These are phyloP conservation scores for Cephalopachus bancanus DNA, from an alignment of 2,797 vertebrate species.

Conservation along the genomic window DNA sequence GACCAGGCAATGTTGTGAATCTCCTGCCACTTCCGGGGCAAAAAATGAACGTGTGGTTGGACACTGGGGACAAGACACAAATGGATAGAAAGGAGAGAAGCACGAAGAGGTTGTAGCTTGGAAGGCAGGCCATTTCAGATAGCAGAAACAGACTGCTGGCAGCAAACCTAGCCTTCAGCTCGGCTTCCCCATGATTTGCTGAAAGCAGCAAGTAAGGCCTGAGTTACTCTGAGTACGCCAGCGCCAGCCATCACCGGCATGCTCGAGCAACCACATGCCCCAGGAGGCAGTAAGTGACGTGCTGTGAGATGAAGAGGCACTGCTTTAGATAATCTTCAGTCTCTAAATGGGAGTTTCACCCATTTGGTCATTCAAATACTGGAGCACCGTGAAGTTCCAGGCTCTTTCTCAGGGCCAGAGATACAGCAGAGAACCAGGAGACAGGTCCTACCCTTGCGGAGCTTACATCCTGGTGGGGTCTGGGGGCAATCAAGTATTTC, in stretches of 20 bases:
- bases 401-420: background rate
- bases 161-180: background rate
- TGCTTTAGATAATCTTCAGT: background rate
- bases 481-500: background rate
- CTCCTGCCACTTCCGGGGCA: background rate
- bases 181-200: background rate
- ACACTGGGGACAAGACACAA: background rate
- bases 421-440: background rate
- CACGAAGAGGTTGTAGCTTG: background rate
- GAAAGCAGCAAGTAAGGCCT: background rate
- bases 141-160: background rate
- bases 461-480: background rate
- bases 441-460: background rate
- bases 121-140: background rate
- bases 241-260: background rate
- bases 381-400: background rate
- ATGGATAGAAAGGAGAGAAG: background rate
- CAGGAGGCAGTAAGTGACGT: background rate
- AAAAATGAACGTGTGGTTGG: background rate
- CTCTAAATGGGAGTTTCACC: slow-evolving; percentile 36
- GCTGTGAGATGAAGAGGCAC: background rate
- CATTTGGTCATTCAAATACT: slow-evolving; percentile 26
- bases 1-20: background rate
- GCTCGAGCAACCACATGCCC: background rate
- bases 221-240: background rate